phyloP scores from a whole-genome alignment of 2,888 invertebrate genomes.

The Andrena dorsata region DNA sequence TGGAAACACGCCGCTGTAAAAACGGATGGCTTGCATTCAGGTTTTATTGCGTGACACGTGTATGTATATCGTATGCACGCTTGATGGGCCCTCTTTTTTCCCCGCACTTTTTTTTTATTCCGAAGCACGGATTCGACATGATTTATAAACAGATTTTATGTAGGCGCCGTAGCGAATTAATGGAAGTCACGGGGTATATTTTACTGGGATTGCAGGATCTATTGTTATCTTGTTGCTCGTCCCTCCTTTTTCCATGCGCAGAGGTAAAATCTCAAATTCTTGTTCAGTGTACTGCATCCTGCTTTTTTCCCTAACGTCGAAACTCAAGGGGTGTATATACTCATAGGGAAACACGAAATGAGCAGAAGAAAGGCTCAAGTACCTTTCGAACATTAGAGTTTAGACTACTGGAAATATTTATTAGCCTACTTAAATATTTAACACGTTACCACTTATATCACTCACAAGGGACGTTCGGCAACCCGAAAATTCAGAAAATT shows the following conservation, averaged over 20 bases:
- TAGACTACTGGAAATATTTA: no score
- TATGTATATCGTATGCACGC: slow-evolving; percentile 32
- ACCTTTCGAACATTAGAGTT: no score
- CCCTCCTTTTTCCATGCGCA: neutral
- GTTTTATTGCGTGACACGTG: slow-evolving; percentile 55
- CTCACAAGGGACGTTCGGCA: no score
- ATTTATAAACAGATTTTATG: slow-evolving; percentile 52
- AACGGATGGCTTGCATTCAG: slow-evolving; percentile 33
- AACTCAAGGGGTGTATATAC: no score
- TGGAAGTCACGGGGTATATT: slow-evolving; percentile 1
- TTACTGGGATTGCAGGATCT: neutral
- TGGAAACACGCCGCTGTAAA: slow-evolving; percentile 34
- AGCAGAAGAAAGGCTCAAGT: no score
- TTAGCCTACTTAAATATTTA: no score
- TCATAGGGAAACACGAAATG: no score
- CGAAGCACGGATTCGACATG: slow-evolving; percentile 35
- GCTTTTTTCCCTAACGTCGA: no score
- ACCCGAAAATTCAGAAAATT: no score
- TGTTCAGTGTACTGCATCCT: no score
- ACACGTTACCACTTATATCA: no score
- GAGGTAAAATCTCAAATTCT: no score
- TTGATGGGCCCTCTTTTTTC: slow-evolving; percentile 11
- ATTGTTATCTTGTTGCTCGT: neutral
- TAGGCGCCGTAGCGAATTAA: neutral
- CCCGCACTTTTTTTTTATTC: slow-evolving; percentile 10